Conservation (phyloP, 1,140 invertebrate genomes). For the Zaprionus taronus region DNA sequence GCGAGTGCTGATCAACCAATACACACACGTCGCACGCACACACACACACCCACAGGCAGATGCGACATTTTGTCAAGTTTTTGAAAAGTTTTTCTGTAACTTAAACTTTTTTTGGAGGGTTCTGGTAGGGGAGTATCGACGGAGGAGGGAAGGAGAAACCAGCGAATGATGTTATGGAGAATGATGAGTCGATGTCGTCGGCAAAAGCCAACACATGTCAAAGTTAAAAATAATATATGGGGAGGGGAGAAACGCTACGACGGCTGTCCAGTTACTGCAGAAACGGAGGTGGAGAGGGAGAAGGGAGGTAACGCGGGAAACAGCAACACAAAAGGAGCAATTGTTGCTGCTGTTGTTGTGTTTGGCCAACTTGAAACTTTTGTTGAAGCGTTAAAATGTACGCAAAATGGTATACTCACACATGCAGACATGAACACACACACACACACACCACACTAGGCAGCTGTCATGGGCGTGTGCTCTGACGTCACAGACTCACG, state of each 20-base stretch:
- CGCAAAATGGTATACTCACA: conserved; percentile 40
- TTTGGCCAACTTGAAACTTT: conserved; percentile 58
- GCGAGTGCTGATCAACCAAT: conserved; percentile 66
- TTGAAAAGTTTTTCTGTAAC: conserved; percentile 67
- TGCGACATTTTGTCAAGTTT: conserved; percentile 76
- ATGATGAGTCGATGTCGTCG: conserved; percentile 72
- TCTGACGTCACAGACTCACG: conserved; percentile 72
- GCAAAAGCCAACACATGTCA: conserved; percentile 77
- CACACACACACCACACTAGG: conserved; percentile 15
- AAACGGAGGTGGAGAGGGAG: background rate
- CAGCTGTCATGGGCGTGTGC: conserved; percentile 48
- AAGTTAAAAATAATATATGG: conserved; percentile 76
- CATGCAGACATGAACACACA: conserved; percentile 15
- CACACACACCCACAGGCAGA: conserved; percentile 5
- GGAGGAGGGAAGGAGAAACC: background rate
- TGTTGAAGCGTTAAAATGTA: conserved; percentile 55
- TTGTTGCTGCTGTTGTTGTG: conserved; percentile 39
- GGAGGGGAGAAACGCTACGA: conserved; percentile 6
- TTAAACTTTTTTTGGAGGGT: conserved; percentile 35
- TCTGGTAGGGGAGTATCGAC: background rate
- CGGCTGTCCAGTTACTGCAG: conserved; percentile 32
- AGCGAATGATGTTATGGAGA: conserved; percentile 53
- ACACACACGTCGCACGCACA: conserved; percentile 34
- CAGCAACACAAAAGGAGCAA: conserved; percentile 40
- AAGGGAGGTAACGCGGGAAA: background rate